Evolutionary conservation across 2,113 vertebrate species (phyloP), one percentile per base, ranked within the genome.

Genomic region (Cavia aperea): DNA sequence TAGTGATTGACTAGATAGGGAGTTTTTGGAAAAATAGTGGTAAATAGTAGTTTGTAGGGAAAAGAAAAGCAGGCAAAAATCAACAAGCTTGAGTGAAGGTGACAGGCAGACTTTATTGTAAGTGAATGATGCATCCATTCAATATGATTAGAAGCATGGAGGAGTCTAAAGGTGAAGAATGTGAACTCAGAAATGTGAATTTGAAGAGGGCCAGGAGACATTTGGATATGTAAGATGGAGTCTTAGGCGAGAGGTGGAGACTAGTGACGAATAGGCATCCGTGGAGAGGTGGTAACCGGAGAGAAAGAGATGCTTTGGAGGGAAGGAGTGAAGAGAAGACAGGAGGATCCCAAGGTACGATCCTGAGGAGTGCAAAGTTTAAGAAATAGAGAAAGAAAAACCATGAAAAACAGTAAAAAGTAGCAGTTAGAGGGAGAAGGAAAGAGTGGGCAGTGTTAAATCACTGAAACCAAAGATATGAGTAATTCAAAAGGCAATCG

Each of bases 41-140:
- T 68, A 68, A 36, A 68, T 68, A 68, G 66, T 36, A 68, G 66
- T 68, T 68, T 91, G 39, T 94, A 75, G 81, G 77, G 85, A 93
- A 83, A 93, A 75, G 63, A 36, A 79, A 79, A 46, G 29, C 56
- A 70, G 36, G 36, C 68, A 70, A 39, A 39, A 70, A 66, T 86
- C 54, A 86, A 14, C 36, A 72, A 16, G 24, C 36, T 16, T 87
- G 66, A 33, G 33, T 36, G 66, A 68, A 68, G 33, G 33, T n/a
- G 33, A 36, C 33, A 36, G 66, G 18, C 33, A 68, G 7, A 68
- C 66, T 68, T 68, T 36, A 68, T 68, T 68, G 36, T 68, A 68
- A 33, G 66, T 68, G 66, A 33, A 36, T 68, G 33, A 18, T 68
- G 33, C 15, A 36, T 16, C 14, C 33, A 36, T 68, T 68, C 33